These are phyloP conservation scores for Acrocera orbiculus DNA, from an alignment of 2,888 invertebrate genomes.

Conservation along the genomic window DNA sequence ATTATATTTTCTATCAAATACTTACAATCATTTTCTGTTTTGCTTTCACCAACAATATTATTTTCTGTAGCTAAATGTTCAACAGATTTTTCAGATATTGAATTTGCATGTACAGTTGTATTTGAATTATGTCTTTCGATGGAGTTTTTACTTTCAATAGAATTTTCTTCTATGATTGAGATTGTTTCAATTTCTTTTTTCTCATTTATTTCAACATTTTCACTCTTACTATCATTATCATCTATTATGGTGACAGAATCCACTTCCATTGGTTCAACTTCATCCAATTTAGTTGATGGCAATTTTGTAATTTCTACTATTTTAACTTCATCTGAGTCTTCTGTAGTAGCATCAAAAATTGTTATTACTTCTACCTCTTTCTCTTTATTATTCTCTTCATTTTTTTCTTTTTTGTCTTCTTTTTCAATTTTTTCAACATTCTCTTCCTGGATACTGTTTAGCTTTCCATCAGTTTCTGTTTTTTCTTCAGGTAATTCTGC, in stretches of 20 bases:
- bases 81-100: conserved; percentile 16
- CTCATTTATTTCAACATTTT: neutral
- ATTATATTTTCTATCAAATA: no score
- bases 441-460: neutral
- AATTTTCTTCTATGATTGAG: no score
- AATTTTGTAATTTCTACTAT: conserved; percentile 10
- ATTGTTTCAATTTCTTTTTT: conserved; percentile 2
- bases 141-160: no score
- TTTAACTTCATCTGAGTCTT: conserved; percentile 7
- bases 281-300: conserved; percentile 1
- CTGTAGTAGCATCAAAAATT: neutral
- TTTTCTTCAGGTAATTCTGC: conserved; percentile 7
- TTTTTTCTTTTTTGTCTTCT: neutral
- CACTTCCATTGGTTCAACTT: conserved; percentile 26
- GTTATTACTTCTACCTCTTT: neutral
- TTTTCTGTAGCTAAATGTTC: conserved; percentile 1
- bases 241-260: conserved; percentile 18
- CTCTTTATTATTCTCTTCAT: neutral
- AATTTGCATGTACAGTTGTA: conserved; percentile 10
- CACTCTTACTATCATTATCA: neutral
- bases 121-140: no score
- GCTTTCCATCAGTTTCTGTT: conserved; percentile 2
- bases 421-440: neutral
- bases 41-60: conserved; percentile 6
- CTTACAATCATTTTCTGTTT: conserved; percentile 10